Conservation (phyloP, 2,797 vertebrate genomes). For the Hybognathus amarus region DNA sequence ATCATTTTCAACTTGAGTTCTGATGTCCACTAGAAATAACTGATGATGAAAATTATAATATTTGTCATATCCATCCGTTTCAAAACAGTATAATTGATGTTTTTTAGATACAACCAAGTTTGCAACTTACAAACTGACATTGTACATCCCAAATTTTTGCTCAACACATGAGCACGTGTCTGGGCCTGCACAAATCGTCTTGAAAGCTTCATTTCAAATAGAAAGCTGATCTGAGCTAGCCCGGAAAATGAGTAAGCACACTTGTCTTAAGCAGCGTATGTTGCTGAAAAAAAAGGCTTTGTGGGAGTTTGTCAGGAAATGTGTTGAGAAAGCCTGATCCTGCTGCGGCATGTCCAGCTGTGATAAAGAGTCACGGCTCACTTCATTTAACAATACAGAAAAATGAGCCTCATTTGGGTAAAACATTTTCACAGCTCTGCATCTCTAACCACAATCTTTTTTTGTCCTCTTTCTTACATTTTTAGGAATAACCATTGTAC, state of each 20-base stretch:
- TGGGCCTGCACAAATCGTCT: not conserved
- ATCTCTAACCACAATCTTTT: constrained; percentile 1
- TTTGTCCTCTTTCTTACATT: constrained; percentile 46
- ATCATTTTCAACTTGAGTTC: not conserved
- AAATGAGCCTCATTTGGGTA: not conserved
- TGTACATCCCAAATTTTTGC: not conserved
- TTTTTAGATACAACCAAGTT: not conserved
- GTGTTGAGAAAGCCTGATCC: constrained; percentile 48
- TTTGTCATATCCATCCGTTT: not conserved
- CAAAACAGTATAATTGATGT: not conserved
- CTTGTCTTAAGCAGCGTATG: constrained; percentile 42
- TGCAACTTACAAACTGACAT: not conserved
- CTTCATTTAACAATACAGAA: not conserved
- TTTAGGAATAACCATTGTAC: constrained; percentile 83
- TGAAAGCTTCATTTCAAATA: constrained; percentile 1
- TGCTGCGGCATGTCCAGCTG: constrained; percentile 6
- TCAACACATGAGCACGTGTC: not conserved
- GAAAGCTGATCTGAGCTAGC: constrained; percentile 31
- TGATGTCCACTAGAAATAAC: not conserved
- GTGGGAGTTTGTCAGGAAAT: constrained; percentile 57
- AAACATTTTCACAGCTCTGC: not conserved
- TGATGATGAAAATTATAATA: not conserved
- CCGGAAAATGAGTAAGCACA: constrained; percentile 64
- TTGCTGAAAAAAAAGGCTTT: not conserved
- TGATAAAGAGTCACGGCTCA: not conserved